Percentiles rank a stretch among this genome's conserved stretches.
These are phyloP conservation scores for Noctua fimbriata DNA, from an alignment of 2,888 invertebrate species.

Conservation along the genomic window DNA sequence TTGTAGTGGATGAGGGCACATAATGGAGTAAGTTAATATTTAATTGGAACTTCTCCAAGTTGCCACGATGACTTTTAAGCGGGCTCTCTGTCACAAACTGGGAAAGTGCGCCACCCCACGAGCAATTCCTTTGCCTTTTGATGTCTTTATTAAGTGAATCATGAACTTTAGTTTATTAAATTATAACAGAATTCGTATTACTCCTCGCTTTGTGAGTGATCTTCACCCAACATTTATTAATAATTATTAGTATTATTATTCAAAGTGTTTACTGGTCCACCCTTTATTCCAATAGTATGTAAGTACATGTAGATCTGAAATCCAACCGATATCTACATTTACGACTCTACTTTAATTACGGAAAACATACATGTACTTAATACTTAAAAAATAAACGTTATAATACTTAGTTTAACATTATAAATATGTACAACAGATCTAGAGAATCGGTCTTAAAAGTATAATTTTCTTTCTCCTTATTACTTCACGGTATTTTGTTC, in stretches of 20 bases:
- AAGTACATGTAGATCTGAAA: background rate
- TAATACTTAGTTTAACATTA: too few relatives aligned
- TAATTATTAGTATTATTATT: conserved; percentile 54
- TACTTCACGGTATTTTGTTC: too few relatives aligned
- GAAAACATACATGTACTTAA: background rate
- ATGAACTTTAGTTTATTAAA: conserved; percentile 69
- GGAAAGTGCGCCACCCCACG: conserved; percentile 64
- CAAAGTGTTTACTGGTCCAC: background rate
- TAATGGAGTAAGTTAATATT: conserved; percentile 69
- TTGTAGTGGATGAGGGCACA: conserved; percentile 55
- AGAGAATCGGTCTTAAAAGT: too few relatives aligned
- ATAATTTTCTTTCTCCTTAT: too few relatives aligned
- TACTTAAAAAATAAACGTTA: background rate
- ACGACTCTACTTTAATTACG: background rate
- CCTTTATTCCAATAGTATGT: background rate
- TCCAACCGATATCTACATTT: background rate
- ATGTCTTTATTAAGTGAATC: conserved; percentile 73
- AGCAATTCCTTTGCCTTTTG: conserved; percentile 70
- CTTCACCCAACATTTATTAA: conserved; percentile 55
- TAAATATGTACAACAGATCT: too few relatives aligned
- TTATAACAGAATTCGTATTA: conserved; percentile 67
- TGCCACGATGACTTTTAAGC: conserved; percentile 68
- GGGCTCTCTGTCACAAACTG: conserved; percentile 66
- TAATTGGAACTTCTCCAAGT: conserved; percentile 71
- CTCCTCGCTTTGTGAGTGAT: conserved; percentile 61